Conservation (phyloP, 2,797 vertebrate genomes). For the Petrocephalus sullivani region DNA sequence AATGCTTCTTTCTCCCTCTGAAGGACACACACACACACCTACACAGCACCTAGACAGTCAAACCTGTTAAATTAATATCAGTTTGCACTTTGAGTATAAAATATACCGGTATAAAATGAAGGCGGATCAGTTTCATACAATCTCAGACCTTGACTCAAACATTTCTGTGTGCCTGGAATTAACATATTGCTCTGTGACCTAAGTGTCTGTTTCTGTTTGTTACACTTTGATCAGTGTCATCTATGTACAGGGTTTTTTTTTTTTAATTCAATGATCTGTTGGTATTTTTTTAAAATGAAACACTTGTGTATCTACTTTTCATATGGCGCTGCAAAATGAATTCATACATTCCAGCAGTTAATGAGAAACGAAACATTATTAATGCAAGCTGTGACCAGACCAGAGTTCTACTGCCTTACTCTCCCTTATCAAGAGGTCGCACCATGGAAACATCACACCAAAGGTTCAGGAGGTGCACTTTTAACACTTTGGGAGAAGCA, state of each 20-base stretch:
- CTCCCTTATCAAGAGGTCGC: background rate
- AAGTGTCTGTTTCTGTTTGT: slow-evolving; percentile 1
- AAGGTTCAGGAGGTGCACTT: slow-evolving; percentile 3
- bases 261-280: background rate
- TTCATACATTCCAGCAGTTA: slow-evolving; percentile 23
- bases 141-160: slow-evolving; percentile 9
- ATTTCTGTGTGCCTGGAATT: background rate
- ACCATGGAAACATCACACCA: background rate
- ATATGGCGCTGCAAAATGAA: slow-evolving; percentile 16
- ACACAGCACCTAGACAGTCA: background rate
- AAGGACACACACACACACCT: background rate
- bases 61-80: background rate
- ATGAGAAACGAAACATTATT: slow-evolving; percentile 14
- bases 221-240: slow-evolving; percentile 19
- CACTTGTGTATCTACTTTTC: slow-evolving; percentile 17
- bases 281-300: slow-evolving; percentile 18
- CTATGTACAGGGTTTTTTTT: slow-evolving; percentile 17
- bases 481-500: background rate
- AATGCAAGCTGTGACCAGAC: slow-evolving; percentile 19
- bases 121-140: background rate
- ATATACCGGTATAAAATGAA: background rate
- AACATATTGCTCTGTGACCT: slow-evolving; percentile 10
- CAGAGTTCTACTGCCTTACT: slow-evolving; percentile 23
- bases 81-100: background rate
- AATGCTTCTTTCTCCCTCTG: background rate